Conservation (phyloP, 2,888 invertebrate species). For the Tetragnatha montana region DNA sequence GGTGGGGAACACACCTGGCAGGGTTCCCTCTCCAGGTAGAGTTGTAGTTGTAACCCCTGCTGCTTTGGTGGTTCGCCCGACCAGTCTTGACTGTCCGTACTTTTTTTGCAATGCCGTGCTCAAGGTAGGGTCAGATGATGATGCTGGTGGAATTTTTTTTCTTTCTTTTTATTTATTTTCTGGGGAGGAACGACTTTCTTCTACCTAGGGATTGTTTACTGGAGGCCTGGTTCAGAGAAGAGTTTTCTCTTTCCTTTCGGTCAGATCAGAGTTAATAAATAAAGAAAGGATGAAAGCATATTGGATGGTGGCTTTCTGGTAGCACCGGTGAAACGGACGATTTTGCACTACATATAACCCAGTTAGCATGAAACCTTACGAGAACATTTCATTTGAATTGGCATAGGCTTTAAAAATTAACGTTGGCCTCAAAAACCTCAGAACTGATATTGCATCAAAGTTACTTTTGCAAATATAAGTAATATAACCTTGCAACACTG, state of each 20-base stretch:
- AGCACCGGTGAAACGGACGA: background rate
- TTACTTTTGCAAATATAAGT: no score
- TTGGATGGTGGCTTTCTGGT: background rate
- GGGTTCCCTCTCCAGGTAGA: background rate
- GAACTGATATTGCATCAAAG: no score
- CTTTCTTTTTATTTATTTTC: background rate
- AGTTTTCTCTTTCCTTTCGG: background rate
- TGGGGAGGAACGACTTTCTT: background rate
- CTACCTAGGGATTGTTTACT: conserved; percentile 9
- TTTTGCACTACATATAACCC: no score
- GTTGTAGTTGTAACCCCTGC: conserved; percentile 11
- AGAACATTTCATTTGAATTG: no score
- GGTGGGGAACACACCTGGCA: conserved; percentile 62
- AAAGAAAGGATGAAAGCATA: background rate
- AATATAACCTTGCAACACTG: no score
- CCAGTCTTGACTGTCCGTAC: conserved; percentile 33
- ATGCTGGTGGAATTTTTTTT: background rate
- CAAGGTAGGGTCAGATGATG: background rate
- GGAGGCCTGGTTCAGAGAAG: background rate
- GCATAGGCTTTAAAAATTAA: no score
- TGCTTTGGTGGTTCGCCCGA: conserved; percentile 23
- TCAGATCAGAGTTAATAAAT: background rate
- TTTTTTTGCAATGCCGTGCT: background rate
- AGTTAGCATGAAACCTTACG: no score
- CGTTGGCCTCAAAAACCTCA: no score